Conservation (phyloP, 1,140 invertebrate genomes). For the Rhopalosiphum maidis region DNA sequence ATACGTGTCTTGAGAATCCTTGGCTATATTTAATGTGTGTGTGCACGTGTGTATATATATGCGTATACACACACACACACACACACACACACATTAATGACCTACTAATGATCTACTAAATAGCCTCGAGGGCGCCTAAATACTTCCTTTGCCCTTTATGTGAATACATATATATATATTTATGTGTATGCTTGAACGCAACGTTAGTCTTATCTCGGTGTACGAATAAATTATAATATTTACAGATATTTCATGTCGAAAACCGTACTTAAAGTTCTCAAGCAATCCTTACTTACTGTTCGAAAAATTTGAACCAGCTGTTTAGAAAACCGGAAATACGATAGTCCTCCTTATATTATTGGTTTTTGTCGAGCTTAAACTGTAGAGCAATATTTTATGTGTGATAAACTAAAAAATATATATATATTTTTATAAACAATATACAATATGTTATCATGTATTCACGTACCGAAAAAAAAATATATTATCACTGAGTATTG, state of each 20-base stretch:
- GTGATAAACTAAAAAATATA: too few relatives aligned
- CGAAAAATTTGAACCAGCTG: not conserved
- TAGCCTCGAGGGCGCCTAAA: not conserved
- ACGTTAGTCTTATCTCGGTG: not conserved
- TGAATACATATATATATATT: not conserved
- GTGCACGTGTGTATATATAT: not conserved
- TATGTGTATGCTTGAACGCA: too few relatives aligned
- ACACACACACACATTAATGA: not conserved
- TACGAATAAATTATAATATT: not conserved
- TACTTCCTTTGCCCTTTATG: not conserved
- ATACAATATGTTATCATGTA: not conserved
- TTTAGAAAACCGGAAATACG: not conserved
- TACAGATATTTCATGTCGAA: not conserved
- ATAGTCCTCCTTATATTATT: too few relatives aligned
- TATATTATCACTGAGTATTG: not conserved
- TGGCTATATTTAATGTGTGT: not conserved
- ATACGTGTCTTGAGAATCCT: conserved; percentile 14
- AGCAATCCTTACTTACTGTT: not conserved
- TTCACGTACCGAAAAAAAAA: not conserved
- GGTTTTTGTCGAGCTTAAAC: not conserved
- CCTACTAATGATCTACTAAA: conserved; percentile 17
- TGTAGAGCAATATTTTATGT: not conserved
- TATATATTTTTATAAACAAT: not conserved
- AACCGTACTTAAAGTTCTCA: not conserved
- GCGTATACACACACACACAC: not conserved